Evolutionary conservation across 2,797 vertebrate genomes (phyloP).

Genomic region (Girardinus metallicus): DNA sequence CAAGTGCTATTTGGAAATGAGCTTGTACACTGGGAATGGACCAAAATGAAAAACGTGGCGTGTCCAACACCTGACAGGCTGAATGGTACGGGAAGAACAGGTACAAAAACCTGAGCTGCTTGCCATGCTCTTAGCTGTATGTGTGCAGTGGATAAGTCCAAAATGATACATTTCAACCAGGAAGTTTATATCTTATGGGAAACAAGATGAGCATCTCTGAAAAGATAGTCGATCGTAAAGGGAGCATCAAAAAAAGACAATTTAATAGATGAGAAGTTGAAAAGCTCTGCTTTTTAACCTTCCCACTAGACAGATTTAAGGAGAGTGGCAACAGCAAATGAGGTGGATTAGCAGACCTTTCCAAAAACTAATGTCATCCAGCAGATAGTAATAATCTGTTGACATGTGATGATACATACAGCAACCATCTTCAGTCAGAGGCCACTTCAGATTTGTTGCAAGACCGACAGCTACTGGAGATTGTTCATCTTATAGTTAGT

Average conservation of each 20-base stretch:
- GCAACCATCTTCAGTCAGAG: neutral
- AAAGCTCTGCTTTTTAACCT: neutral
- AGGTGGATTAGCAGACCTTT: neutral
- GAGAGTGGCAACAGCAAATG: neutral
- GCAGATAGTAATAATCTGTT: too few species aligned
- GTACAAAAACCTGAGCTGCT: neutral
- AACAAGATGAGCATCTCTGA: neutral
- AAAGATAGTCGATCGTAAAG: neutral
- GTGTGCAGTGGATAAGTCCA: neutral
- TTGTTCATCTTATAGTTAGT: neutral
- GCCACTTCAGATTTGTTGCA: neutral
- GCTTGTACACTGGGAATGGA: slow-evolving; percentile 4
- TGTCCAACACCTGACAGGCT: neutral
- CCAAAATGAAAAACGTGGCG: slow-evolving; percentile 5
- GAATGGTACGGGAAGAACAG: neutral
- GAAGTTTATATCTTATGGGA: neutral
- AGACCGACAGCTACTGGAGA: neutral
- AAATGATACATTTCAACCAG: neutral
- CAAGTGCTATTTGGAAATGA: slow-evolving; percentile 19
- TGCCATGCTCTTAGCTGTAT: neutral
- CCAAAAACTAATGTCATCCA: neutral
- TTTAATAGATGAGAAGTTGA: neutral
- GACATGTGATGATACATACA: neutral
- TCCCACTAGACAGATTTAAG: neutral
- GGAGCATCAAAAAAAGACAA: neutral